Base-by-base conservation (phyloP, 2,888 invertebrate species). In the Mystacides longicornis region DNA sequence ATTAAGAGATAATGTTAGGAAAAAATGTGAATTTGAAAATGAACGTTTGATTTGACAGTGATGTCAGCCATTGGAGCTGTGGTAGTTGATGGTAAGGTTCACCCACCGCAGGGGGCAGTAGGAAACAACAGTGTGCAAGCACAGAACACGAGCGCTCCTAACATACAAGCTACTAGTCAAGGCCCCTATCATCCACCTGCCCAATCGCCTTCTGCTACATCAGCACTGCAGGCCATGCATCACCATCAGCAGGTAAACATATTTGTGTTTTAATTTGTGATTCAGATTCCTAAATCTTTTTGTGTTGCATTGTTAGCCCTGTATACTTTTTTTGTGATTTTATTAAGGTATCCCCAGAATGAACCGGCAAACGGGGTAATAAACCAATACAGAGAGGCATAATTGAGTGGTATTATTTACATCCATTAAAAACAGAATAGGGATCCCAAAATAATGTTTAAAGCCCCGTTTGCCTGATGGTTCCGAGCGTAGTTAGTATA, bases 11-110 rank as follows among this genome's bases (percentile, higher is more conserved):
- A n/a, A n/a, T n/a, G n/a, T n/a, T n/a, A n/a, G n/a, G n/a, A n/a
- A n/a, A n/a, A n/a, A n/a, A n/a, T n/a, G n/a, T n/a, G n/a, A n/a
- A n/a, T n/a, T n/a, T n/a, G n/a, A n/a, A n/a, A n/a, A n/a, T n/a
- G n/a, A n/a, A n/a, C n/a, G n/a, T n/a, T n/a, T n/a, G n/a, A n/a
- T 57, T 2, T 58, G 67, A 18, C 68, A 87, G 89, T 89, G 61
- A 79, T 90, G 64, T 83, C 86, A 48, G 83, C 83, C 51, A 83
- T 90, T 67, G 90, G 90, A 60, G 85, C 85, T 59, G 87, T 90
- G 65, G 86, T 90, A 45, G 90, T 90, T 58, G 90, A 90, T 73
- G 90, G 90, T 56, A 82, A 89, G 68, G 81, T 87, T 62, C 89
- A 89, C 75, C 83, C 85, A 27, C 71, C 77, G 2, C 56, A 54